These are phyloP conservation scores for Bufo gargarizans DNA, from an alignment of 2,113 vertebrate species.

Conservation along the genomic window DNA sequence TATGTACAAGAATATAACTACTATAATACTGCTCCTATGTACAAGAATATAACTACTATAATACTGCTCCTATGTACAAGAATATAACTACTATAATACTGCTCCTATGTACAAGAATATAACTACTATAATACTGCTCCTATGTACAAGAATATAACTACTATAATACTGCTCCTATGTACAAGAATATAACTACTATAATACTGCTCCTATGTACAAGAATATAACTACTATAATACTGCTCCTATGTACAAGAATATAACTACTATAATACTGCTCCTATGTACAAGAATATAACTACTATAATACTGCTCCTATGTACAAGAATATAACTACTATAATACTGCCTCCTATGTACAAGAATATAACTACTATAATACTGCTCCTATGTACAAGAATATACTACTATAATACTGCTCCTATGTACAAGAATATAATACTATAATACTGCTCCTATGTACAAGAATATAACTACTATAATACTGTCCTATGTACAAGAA, in stretches of 20 bases:
- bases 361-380: not conserved
- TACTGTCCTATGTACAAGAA: slow-evolving; percentile 1
- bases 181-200: not conserved
- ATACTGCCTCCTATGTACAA: not conserved
- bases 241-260: not conserved
- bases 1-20: not conserved
- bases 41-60: slow-evolving; percentile 5
- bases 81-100: slow-evolving; percentile 6
- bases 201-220: not conserved
- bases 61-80: not conserved
- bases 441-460: slow-evolving; percentile 7
- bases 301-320: slow-evolving; percentile 8
- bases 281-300: slow-evolving; percentile 1
- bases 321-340: slow-evolving; percentile 1
- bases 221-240: not conserved
- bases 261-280: not conserved
- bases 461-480: slow-evolving; percentile 6
- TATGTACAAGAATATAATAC: slow-evolving; percentile 11
- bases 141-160: slow-evolving; percentile 1
- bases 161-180: not conserved
- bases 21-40: not conserved
- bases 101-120: not conserved
- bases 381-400: not conserved
- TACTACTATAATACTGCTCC: not conserved
- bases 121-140: not conserved